Base-by-base conservation (phyloP, 2,888 invertebrate species). In the Chirona hameri region DNA sequence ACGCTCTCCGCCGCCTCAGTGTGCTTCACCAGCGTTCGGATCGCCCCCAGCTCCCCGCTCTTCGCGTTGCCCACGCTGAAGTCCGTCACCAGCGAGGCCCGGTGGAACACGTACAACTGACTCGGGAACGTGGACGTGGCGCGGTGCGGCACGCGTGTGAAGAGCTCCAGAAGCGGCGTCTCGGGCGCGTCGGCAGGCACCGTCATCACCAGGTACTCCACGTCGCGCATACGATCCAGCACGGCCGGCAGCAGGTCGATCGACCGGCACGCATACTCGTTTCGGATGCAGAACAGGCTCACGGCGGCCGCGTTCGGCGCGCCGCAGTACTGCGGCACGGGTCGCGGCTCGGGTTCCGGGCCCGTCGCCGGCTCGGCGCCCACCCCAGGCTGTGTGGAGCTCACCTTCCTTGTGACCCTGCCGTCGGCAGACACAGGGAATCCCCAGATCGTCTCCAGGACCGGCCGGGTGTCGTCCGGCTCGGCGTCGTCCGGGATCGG, bases 211-310 rank as follows among this genome's bases (percentile, higher is more conserved):
- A 92, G 91, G 86, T 92, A 93, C 81, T 94, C 93, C 48, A 90
- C 89, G 9, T 91, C 88, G 1, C 92, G 91, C 88, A 91, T 93
- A 72, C 91, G 89, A 86, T 92, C 91, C 87, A 93, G 94, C 0
- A 92, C 91, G 0, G 91, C 91, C 85, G 91, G 90, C 24, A 94
- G 87, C 81, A 93, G 89, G 84, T 92, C 90, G 82, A 89, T 89
- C 89, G 85, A 82, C 52, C 85, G 86, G 82, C 24, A 82, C 84
- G 91, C 91, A 84, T 91, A 90, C 69, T 89, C 89, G 0, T 89
- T 87, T 72, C 90, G 88, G 86, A 91, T 89, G 5, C 91, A 91
- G 83, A 91, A 91, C 31, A 93, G 86, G 86, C 93, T 92, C 48
- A 93, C 85, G 0, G 90, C 87, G 85, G 93, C 92, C 0, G 92